Conservation (phyloP, 2,888 invertebrate species). For the Cyclophora albipunctata region DNA sequence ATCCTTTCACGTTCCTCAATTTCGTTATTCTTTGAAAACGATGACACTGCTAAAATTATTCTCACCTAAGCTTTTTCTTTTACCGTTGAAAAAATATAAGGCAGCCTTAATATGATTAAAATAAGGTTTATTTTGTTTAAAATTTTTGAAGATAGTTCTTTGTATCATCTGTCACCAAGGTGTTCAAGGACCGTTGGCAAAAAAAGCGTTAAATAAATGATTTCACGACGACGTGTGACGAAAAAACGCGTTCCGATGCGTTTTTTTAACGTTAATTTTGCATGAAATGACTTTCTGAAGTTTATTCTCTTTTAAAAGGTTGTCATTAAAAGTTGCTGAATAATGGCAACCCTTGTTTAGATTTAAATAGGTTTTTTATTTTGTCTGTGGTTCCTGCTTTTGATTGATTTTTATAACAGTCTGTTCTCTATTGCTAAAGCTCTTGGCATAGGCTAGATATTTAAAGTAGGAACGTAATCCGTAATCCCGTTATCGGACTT, state of each 20-base stretch:
- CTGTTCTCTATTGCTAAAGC: too few species aligned
- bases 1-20: slow-evolving; percentile 33
- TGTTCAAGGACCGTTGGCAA: slow-evolving; percentile 38
- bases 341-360: not conserved
- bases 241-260: slow-evolving; percentile 37
- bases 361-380: too few species aligned
- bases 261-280: slow-evolving; percentile 46
- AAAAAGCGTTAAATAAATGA: slow-evolving; percentile 37
- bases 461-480: too few species aligned
- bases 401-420: too few species aligned
- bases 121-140: slow-evolving; percentile 11
- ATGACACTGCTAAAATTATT: slow-evolving; percentile 48
- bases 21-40: slow-evolving; percentile 24
- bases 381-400: too few species aligned
- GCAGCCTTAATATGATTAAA: not conserved
- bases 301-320: slow-evolving; percentile 3
- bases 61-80: not conserved
- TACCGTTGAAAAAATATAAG: not conserved
- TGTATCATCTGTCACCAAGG: slow-evolving; percentile 22
- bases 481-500: too few species aligned
- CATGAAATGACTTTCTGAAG: slow-evolving; percentile 57
- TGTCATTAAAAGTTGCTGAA: slow-evolving; percentile 1
- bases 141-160: slow-evolving; percentile 5
- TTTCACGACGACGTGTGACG: slow-evolving; percentile 36
- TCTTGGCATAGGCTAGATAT: too few species aligned